phyloP scores from a whole-genome alignment of 2,113 vertebrate genomes.

The Mixornis gularis region DNA sequence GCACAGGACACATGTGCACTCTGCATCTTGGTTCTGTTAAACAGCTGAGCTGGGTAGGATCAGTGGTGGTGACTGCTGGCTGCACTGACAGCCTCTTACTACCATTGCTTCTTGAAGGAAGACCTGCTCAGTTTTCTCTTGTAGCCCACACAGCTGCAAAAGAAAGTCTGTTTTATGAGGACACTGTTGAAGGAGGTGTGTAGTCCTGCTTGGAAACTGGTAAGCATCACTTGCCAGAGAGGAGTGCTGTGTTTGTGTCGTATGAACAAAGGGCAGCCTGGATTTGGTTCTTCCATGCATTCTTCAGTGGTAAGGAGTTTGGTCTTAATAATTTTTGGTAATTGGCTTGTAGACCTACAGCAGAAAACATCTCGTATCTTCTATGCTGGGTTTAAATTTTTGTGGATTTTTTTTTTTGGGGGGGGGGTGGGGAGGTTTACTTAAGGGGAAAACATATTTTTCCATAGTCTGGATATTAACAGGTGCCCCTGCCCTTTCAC shows the following conservation, averaged over 20 bases:
- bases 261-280: neutral
- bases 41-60: neutral
- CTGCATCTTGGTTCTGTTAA: neutral
- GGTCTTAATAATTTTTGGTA: neutral
- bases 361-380: neutral
- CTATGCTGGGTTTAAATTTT: neutral
- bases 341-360: neutral
- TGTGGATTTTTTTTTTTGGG: fast-evolving
- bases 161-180: neutral
- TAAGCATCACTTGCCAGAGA: neutral
- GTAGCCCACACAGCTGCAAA: neutral
- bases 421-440: neutral
- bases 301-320: neutral
- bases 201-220: neutral
- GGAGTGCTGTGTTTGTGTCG: neutral
- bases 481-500: no score
- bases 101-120: neutral
- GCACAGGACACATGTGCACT: neutral
- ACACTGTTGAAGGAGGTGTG: neutral
- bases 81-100: neutral
- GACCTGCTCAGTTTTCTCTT: neutral
- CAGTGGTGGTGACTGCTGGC: neutral
- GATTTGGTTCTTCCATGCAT: neutral
- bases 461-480: neutral
- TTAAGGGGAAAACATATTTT: neutral